Conservation (phyloP, 64 coral and sea anemone genomes). For the Hydrozoanthus tunicans region DNA sequence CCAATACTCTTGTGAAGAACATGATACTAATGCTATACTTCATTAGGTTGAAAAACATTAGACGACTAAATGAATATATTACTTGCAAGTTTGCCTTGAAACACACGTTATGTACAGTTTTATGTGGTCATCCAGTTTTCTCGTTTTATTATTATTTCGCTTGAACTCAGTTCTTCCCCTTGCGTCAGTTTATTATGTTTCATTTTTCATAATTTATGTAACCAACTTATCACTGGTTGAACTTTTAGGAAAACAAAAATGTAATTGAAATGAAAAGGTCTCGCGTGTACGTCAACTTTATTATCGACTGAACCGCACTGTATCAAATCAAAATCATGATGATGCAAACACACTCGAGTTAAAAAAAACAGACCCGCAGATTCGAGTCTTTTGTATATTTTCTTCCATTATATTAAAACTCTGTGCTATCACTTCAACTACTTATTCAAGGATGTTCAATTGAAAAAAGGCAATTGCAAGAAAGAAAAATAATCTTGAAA, state of each 20-base stretch:
- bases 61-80: neutral
- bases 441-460: neutral
- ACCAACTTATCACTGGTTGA: conserved; percentile 5
- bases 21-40: neutral
- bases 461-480: neutral
- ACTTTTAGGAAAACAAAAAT: conserved; percentile 3
- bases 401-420: neutral
- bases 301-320: neutral
- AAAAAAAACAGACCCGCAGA: neutral
- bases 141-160: neutral
- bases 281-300: neutral
- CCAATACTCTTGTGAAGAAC: conserved; percentile 25
- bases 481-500: neutral
- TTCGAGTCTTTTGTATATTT: neutral
- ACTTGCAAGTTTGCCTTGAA: conserved; percentile 2
- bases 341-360: neutral
- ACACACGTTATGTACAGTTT: neutral
- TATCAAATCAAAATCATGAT: neutral
- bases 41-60: neutral
- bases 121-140: neutral
- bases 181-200: neutral
- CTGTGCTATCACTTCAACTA: neutral
- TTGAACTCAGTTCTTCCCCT: neutral
- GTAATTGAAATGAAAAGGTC: neutral
- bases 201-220: conserved; percentile 47